These are phyloP conservation scores for Acronicta alni DNA, from an alignment of 2,888 invertebrate genomes.

Conservation along the genomic window DNA sequence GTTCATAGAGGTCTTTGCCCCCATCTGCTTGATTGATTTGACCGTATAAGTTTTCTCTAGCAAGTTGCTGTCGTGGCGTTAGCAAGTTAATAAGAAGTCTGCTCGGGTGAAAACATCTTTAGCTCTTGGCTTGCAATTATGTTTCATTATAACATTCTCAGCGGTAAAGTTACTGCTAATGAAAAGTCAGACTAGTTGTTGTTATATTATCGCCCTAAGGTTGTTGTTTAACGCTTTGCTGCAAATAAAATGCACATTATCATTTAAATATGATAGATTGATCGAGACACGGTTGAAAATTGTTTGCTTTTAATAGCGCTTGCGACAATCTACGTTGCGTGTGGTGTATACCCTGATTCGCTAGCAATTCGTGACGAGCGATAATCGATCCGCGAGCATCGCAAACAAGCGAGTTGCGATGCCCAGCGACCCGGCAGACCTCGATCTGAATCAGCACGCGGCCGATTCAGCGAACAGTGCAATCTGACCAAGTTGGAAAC, in stretches of 20 bases:
- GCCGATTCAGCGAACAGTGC: slow-evolving; percentile 74
- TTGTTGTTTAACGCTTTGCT: slow-evolving; percentile 53
- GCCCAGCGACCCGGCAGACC: slow-evolving; percentile 77
- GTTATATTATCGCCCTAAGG: slow-evolving; percentile 71
- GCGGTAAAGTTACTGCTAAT: slow-evolving; percentile 82
- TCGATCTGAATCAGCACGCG: slow-evolving; percentile 84
- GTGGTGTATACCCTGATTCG: slow-evolving; percentile 64
- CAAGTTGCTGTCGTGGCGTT: slow-evolving; percentile 47
- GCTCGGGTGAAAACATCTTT: slow-evolving; percentile 60
- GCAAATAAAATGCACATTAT: slow-evolving; percentile 33
- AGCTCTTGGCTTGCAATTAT: slow-evolving; percentile 61
- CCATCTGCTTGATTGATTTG: slow-evolving; percentile 61
- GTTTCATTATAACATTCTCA: slow-evolving; percentile 65
- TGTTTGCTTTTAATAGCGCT: slow-evolving; percentile 47
- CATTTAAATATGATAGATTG: slow-evolving; percentile 16
- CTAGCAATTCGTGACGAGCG: slow-evolving; percentile 70
- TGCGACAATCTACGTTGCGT: slow-evolving; percentile 58
- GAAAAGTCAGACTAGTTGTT: slow-evolving; percentile 78
- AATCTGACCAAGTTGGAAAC: slow-evolving; percentile 72
- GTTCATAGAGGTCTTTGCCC: slow-evolving; percentile 40
- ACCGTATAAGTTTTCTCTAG: slow-evolving; percentile 54
- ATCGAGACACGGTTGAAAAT: slow-evolving; percentile 2
- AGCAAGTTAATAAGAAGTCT: slow-evolving; percentile 39
- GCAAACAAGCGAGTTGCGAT: slow-evolving; percentile 64
- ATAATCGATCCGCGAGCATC: slow-evolving; percentile 76